Evolutionary conservation across 2,888 invertebrate species (phyloP), one percentile per base, ranked within the genome.

Genomic region (Zootermopsis nevadensis): DNA sequence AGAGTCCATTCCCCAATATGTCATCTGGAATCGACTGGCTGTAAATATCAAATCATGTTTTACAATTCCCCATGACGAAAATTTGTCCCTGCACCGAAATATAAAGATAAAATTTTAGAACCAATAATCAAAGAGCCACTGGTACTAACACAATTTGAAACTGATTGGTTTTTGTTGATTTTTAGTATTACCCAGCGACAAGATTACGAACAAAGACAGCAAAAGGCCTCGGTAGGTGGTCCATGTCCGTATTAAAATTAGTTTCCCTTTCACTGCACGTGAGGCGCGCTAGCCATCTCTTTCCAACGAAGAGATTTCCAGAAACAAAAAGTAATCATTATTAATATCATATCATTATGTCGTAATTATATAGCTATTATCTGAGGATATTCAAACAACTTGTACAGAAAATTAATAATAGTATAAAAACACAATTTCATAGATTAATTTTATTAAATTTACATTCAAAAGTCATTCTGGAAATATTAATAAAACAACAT

Each of bases 111-210:
- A 31, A 69, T 69, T 69, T 69, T 69, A 69, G 31, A 22, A 22
- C 19, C 33, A 30, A 74, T 12, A 74, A 74, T 24, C 2, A 69
- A 69, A 69, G 24, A 12, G 69, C 33, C 10, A 35, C 1, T 33
- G 33, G 2, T 69, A 33, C 6, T n/a, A 69, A 15, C 33, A 69
- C 15, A 35, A 74, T 74, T 74, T 38, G 74, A 38, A 74, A 74
- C n/a, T 38, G 74, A 74, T 38, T 24, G 31, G 42, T 38, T 74
- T 66, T 74, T 74, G 72, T n/a, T 38, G n/a, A 27, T 60, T 27
- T 60, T n/a, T 1, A 8, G n/a, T 60, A 60, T 27, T 10, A n/a
- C n/a, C 8, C 22, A 69, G 33, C 8, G n/a, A 74, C 38, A 74
- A 74, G 74, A 42, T 74, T 38, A 38, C 24, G 7, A n/a, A 38